A percentile compares a stretch with the other conserved stretches of the same genome.
Conservation (phyloP, 2,113 vertebrate genomes). For the Zapus hudsonius region DNA sequence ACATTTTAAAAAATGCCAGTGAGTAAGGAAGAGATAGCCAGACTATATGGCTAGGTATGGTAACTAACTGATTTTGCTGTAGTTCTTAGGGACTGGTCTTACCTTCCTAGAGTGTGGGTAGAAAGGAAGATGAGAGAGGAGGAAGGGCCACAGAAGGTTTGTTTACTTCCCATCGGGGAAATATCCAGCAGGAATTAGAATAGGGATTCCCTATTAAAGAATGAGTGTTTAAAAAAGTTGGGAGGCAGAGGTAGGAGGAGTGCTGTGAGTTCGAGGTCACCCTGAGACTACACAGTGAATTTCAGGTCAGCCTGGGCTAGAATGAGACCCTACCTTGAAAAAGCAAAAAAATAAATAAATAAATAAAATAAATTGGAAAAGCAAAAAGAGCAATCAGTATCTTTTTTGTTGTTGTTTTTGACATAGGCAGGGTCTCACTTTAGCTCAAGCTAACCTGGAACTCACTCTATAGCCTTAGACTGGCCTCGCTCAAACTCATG, state of each 20-base stretch:
- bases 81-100: not conserved
- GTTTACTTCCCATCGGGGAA: not conserved
- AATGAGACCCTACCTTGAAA: too few relatives aligned
- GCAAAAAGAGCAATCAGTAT: not conserved
- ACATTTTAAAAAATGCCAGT: not conserved
- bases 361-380: not conserved
- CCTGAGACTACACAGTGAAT: too few relatives aligned
- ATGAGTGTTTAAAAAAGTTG: too few relatives aligned
- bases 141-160: not conserved
- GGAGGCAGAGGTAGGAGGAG: too few relatives aligned
- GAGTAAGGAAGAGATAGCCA: not conserved
- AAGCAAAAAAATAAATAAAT: not conserved
- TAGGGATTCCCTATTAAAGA: not conserved
- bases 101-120: not conserved
- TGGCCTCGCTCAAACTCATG: too few relatives aligned
- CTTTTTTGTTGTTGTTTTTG: too few relatives aligned
- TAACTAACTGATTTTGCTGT: not conserved
- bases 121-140: not conserved
- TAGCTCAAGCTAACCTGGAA: too few relatives aligned
- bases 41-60: too few relatives aligned
- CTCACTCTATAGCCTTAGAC: too few relatives aligned
- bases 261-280: too few relatives aligned
- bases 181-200: not conserved
- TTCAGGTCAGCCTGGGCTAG: too few relatives aligned
- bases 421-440: too few relatives aligned